phyloP scores from a whole-genome alignment of 2,888 invertebrate species.

The Ecdyonurus torrentis region DNA sequence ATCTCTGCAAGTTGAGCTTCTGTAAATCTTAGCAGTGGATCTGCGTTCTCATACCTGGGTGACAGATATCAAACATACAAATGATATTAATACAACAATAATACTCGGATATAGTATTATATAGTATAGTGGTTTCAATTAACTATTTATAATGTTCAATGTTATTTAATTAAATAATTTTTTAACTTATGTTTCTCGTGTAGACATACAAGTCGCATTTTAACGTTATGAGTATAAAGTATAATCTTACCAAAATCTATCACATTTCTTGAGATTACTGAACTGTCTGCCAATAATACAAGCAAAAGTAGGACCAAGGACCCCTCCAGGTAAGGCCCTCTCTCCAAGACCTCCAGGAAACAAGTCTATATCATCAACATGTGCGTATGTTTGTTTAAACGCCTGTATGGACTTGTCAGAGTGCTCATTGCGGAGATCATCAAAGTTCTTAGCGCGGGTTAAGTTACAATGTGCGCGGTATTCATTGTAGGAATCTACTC shows the following conservation, averaged over 20 bases:
- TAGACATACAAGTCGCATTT: too few relatives aligned
- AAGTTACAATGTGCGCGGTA: constrained; percentile 31
- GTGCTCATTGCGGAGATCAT: constrained; percentile 29
- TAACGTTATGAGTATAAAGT: too few relatives aligned
- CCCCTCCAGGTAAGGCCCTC: constrained; percentile 31
- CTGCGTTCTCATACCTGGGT: constrained; percentile 25
- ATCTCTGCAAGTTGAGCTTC: constrained; percentile 32
- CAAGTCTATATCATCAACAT: constrained; percentile 38
- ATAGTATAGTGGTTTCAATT: too few relatives aligned
- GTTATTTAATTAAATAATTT: too few relatives aligned
- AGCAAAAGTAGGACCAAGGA: constrained; percentile 39
- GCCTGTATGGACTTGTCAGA: constrained; percentile 22
- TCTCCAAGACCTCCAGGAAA: constrained; percentile 40
- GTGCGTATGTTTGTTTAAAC: constrained; percentile 24
- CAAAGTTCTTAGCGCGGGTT: constrained; percentile 27
- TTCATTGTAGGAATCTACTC: constrained; percentile 27
- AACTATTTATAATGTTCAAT: too few relatives aligned
- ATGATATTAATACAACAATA: neutral
- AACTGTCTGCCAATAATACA: constrained; percentile 40
- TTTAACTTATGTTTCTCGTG: too few relatives aligned
- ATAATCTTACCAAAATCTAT: constrained; percentile 38
- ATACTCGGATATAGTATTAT: neutral
- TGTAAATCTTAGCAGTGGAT: constrained; percentile 29
- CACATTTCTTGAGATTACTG: constrained; percentile 30
- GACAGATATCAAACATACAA: neutral